Evolutionary conservation across 2,113 vertebrate species (phyloP), one percentile per base, ranked within the genome.

Genomic region (Ariopsis seemanni): DNA sequence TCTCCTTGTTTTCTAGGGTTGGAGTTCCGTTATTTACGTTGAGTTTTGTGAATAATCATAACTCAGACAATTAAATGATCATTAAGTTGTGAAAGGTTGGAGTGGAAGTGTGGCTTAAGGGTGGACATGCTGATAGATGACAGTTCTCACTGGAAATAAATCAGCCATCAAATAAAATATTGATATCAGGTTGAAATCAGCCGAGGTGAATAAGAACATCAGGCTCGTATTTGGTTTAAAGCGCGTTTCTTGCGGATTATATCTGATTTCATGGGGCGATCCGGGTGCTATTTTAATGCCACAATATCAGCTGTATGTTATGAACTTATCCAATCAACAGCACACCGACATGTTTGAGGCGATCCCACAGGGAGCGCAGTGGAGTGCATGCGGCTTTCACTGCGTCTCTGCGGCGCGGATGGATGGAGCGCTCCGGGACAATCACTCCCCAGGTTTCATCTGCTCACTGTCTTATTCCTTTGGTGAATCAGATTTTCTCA

Each of bases 81-180:
- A 84, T 88, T 63, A 90, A 69, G 71, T 30, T 86, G 69, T 83
- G 77, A 90, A 82, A 75, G 72, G 80, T 74, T 79, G 86, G 53
- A 86, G 83, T 69, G 53, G 83, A 83, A 90, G 86, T 85, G 79
- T 42, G 84, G 77, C 67, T 65, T 82, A 83, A 87, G 82, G 82
- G 87, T 52, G 85, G 89, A 85, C 85, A 90, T 85, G 75, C 72
- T 90, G 89, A 84, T 90, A 81, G 85, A 90, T 86, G 82, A 60
- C 80, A 69, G 7, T 48, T 53, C 82, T 60, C 74, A 60, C 55
- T 80, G 85, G 58, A 90, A 85, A 88, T 62, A 90, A 88, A 88
- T 88, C 88, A 86, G 69, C 82, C 52, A 58, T 89, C 82, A 67
- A 55, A 69, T 75, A 67, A 87, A 88, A 90, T 78, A 88, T 88